Base-by-base conservation (phyloP, 2,113 vertebrate species). In the Hyla sarda region DNA sequence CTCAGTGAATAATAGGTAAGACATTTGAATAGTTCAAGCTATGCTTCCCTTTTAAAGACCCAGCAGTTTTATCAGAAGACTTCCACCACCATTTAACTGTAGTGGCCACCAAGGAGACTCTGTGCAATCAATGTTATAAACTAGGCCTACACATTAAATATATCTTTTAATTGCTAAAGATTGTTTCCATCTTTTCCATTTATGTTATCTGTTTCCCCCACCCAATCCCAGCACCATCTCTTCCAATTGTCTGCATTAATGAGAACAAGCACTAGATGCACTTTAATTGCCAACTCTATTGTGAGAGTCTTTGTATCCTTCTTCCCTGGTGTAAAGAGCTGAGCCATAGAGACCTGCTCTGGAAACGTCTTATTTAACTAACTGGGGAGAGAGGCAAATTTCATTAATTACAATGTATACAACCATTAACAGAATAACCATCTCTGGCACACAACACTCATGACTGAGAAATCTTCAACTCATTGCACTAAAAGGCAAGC, bases 361-460 rank as follows among this genome's bases (percentile, higher is more conserved):
- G 25, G 67, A 60, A 48, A 74, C 25, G 19, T 74, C 69, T 47
- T 41, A 37, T 84, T 75, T 32, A 45, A 72, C 67, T 75, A 21
- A n/a, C 25, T 11, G 16, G 50, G 48, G 34, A 54, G 67, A 56
- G 48, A 71, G 32, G 50, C 25, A 37, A 72, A 72, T 71, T 21
- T 32, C 48, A 34, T 85, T 85, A 85, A 79, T 85, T 65, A 71
- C 75, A 54, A 78, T 69, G 74, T 37, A 85, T 54, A 45, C 30
- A 54, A 19, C 34, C 56, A 48, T 30, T 32, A 73, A 56, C 67
- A 25, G 58, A 60, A 73, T 45, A 48, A 62, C 25, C 45, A 79
- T 54, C 12, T 54, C 73, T 41, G n/a, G 41, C 48, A 30, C 82
- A 76, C 32, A 76, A 76, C 82, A 60, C 34, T 58, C 30, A 2